Base-by-base conservation (phyloP, 2,113 vertebrate species). In the Sinocyclocheilus grahami region DNA sequence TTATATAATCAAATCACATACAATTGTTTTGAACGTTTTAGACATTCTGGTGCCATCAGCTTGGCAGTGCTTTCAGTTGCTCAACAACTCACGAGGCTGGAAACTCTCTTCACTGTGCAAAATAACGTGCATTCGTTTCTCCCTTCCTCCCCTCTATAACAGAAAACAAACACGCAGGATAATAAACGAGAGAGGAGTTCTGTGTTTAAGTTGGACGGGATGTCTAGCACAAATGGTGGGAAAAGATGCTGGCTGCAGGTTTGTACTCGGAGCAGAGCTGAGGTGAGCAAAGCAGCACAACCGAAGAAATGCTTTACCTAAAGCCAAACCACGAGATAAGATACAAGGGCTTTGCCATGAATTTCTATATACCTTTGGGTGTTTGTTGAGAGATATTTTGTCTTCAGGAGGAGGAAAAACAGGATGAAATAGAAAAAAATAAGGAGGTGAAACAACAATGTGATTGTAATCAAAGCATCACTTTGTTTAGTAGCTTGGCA, bases 201-300 rank as follows among this genome's bases (percentile, higher is more conserved):
- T 77, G 51, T 82, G 84, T 85, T 86, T 86, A 58, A 63, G 39
- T 86, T 86, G 85, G 85, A 86, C 13, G 60, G 27, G 67, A 81
- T 53, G 76, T 72, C 22, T 75, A 82, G 83, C 51, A 60, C 39
- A 83, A 86, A 72, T 22, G 85, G 79, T 82, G 79, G 78, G 74
- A 86, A 86, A 86, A 9, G 80, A 86, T 86, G 78, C 85, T 86
- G 78, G 37, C 65, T n/a, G 81, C 65, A 71, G 81, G 81, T 83
- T n/a, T 83, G 63, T 27, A 71, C 65, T 37, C 24, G 11, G 27
- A 82, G 22, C 60, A 30, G 60, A 81, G 60, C 37, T 82, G 79
- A 82, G 79, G 79, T 69, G 79, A 67, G 46, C 46, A 71, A 22
- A 53, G 46, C 79, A 10, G 24, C 79, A 69, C 63, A 82, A 53